Conservation (phyloP, 2,797 vertebrate species). For the Liparis tanakae region DNA sequence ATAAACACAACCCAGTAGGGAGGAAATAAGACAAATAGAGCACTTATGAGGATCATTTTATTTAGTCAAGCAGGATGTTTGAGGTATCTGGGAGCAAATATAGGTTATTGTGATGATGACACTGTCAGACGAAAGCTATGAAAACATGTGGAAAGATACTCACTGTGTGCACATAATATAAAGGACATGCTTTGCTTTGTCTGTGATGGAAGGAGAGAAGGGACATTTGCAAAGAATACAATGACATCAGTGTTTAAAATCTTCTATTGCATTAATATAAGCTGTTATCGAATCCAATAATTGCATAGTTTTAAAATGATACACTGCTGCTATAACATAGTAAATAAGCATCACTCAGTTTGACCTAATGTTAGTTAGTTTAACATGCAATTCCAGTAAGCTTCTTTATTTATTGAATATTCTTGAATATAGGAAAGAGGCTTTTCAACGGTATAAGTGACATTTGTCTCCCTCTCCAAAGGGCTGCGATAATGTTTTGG, state of each 20-base stretch:
- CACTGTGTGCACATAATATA: constrained; percentile 8
- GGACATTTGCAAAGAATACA: constrained; percentile 6
- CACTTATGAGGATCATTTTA: constrained; percentile 38
- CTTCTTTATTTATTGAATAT: background rate
- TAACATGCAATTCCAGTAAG: background rate
- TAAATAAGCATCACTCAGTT: background rate
- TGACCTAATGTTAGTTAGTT: constrained; percentile 1
- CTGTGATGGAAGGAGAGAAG: constrained; percentile 2
- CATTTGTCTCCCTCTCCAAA: constrained; percentile 52
- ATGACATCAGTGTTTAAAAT: constrained; percentile 9
- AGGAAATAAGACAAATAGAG: constrained; percentile 40
- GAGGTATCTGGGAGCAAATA: constrained; percentile 20
- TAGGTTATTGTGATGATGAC: constrained; percentile 19
- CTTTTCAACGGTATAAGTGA: constrained; percentile 19
- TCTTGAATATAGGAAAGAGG: background rate
- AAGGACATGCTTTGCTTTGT: constrained; percentile 3
- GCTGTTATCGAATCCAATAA: background rate
- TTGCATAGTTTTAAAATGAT: background rate
- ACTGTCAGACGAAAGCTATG: constrained; percentile 23
- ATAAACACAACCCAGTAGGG: constrained; percentile 22
- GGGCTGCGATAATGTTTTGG: constrained; percentile 51
- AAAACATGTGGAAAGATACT: constrained; percentile 18
- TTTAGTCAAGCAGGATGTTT: constrained; percentile 37
- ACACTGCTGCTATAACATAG: background rate
- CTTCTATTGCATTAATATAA: constrained; percentile 6